Conservation (phyloP, 2,888 invertebrate genomes). For the Dascillus cervinus region DNA sequence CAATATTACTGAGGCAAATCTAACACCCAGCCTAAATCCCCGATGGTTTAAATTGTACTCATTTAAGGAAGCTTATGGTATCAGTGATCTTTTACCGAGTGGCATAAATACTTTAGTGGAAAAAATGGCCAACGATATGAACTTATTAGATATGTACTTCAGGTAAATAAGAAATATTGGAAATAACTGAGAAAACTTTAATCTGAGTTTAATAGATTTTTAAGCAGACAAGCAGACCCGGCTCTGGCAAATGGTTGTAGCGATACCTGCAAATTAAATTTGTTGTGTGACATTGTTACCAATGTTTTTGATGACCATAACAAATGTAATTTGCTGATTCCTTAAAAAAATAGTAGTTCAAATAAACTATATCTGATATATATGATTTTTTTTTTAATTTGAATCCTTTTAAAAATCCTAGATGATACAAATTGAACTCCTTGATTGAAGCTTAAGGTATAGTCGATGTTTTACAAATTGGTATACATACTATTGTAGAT, state of each 20-base stretch:
- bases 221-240: conserved; percentile 14
- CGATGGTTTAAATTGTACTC: conserved; percentile 68
- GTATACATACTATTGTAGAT: too few species aligned
- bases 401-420: too few species aligned
- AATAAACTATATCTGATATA: too few species aligned
- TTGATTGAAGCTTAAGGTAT: too few species aligned
- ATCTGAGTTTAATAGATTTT: too few species aligned
- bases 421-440: too few species aligned
- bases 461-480: too few species aligned
- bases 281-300: conserved; percentile 47
- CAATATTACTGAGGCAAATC: conserved; percentile 66
- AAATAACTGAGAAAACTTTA: too few species aligned
- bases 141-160: conserved; percentile 34
- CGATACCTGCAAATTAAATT: conserved; percentile 12
- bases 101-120: conserved; percentile 38
- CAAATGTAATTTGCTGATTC: too few species aligned
- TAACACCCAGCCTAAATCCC: conserved; percentile 48
- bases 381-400: too few species aligned
- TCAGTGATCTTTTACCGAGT: conserved; percentile 35
- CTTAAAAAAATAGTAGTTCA: too few species aligned
- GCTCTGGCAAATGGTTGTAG: conserved; percentile 15
- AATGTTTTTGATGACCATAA: conserved; percentile 47
- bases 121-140: conserved; percentile 35
- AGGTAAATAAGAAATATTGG: conserved; percentile 22
- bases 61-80: conserved; percentile 54